These are phyloP conservation scores for Metacarcinus magister DNA, from an alignment of 2,888 invertebrate species.

Conservation along the genomic window DNA sequence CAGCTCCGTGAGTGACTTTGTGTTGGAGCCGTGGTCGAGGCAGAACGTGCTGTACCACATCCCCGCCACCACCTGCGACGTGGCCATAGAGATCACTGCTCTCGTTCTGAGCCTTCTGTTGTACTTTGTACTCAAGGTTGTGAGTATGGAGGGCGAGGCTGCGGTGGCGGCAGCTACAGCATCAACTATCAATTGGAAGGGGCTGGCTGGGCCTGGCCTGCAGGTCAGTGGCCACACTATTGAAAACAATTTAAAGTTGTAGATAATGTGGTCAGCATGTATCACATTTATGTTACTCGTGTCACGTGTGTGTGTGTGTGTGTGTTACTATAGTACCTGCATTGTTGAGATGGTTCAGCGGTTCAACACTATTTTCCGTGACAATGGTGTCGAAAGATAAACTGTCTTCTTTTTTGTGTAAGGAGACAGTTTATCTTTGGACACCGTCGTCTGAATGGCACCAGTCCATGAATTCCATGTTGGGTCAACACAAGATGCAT, in stretches of 20 bases:
- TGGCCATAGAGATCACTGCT: conserved; percentile 63
- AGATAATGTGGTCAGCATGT: too few species aligned
- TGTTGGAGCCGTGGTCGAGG: neutral
- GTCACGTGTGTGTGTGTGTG: too few species aligned
- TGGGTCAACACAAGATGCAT: too few species aligned
- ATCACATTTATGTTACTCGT: too few species aligned
- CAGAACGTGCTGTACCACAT: conserved; percentile 48
- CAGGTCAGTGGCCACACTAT: neutral
- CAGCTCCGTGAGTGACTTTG: neutral
- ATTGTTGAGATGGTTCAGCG: too few species aligned
- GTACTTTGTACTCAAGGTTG: conserved; percentile 67
- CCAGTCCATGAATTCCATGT: too few species aligned
- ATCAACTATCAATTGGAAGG: neutral
- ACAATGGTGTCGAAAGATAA: too few species aligned
- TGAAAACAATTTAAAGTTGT: neutral
- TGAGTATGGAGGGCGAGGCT: conserved; percentile 66
- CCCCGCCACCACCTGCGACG: conserved; percentile 63
- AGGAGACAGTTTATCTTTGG: too few species aligned
- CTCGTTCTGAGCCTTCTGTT: conserved; percentile 59
- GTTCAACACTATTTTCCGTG: too few species aligned
- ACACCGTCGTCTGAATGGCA: too few species aligned
- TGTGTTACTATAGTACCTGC: too few species aligned
- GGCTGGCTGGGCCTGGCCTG: neutral
- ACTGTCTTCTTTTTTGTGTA: too few species aligned
- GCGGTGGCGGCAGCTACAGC: conserved; percentile 18